Percentiles rank a stretch among this genome's conserved stretches.
These are phyloP conservation scores for Panagrolaimus sp. DNA, from an alignment of 1,140 invertebrate species.

Conservation along the genomic window DNA sequence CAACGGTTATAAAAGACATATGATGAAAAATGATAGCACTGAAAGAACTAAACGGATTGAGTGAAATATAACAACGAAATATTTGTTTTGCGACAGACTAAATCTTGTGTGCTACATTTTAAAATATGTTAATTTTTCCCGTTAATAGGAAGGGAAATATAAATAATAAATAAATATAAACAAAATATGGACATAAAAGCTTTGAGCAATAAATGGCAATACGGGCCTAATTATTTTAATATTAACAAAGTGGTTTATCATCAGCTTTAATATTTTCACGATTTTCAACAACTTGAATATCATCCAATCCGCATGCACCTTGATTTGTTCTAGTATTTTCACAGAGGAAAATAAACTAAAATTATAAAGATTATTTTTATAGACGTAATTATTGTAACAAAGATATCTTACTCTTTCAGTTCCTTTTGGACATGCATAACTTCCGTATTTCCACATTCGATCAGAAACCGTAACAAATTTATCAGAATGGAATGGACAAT, in stretches of 20 bases:
- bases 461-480: conserved; percentile 56
- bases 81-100: not conserved
- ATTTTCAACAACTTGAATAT: conserved; percentile 51
- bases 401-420: conserved; percentile 55
- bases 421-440: conserved; percentile 51
- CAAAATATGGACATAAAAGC: conserved; percentile 16
- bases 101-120: not conserved
- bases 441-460: conserved; percentile 53
- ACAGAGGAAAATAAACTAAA: conserved; percentile 56
- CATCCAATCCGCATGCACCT: conserved; percentile 56
- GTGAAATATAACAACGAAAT: no score
- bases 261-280: conserved; percentile 20
- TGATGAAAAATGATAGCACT: no score
- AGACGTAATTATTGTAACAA: conserved; percentile 14
- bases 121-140: not conserved
- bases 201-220: not conserved
- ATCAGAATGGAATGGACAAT: conserved; percentile 54
- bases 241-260: conserved; percentile 32
- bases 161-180: not conserved
- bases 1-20: no score
- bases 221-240: not conserved
- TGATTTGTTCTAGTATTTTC: conserved; percentile 58
- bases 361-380: conserved; percentile 20
- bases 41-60: no score
- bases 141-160: not conserved